Evolutionary conservation across 2,888 invertebrate genomes (phyloP), one percentile per base, ranked within the genome.

Genomic region (Dicyrtoma fusca): DNA sequence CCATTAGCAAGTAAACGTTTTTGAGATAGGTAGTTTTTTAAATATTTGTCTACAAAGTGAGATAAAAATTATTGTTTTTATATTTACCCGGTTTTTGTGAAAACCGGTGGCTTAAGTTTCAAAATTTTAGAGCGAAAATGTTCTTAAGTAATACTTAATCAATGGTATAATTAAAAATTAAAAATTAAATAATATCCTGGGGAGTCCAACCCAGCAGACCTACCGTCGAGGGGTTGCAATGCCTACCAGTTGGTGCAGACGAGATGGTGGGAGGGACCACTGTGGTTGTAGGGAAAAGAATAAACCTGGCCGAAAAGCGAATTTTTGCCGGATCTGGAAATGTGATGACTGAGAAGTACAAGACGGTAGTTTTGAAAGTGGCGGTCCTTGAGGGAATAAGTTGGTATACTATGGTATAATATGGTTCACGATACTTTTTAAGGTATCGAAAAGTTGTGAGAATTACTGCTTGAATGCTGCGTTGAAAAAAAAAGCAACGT

Each of bases 401-500:
- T 2, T 71, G 72, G 72, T 72, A 69, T 21, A 4, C n/a, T n/a
- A n/a, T n/a, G n/a, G n/a, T n/a, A n/a, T n/a, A n/a, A n/a, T n/a
- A n/a, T n/a, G n/a, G n/a, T n/a, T n/a, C 17, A n/a, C 13, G 45
- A 17, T 3, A 61, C 3, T 76, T 80, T 71, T 74, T 77, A 10
- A 75, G 72, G 49, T 81, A 79, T 69, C 59, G 47, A 11, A 78
- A 79, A 70, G 74, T 79, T 25, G 71, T 81, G 25, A 68, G 80
- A 34, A 75, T 81, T 74, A 65, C 81, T n/a, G 79, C 74, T 1
- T 81, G 79, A 74, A 76, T 81, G 10, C 49, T 68, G 1, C 57
- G 74, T 6, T 70, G 62, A 19, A 49, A 45, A 19, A 19, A 47
- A 5, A 11, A 21, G 6, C 44, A 17, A 6, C 8, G 47, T 2